Percentiles rank a stretch among this genome's conserved stretches.
phyloP scores from a whole-genome alignment of 1,140 invertebrate genomes.

The Pogonomyrmex californicus region DNA sequence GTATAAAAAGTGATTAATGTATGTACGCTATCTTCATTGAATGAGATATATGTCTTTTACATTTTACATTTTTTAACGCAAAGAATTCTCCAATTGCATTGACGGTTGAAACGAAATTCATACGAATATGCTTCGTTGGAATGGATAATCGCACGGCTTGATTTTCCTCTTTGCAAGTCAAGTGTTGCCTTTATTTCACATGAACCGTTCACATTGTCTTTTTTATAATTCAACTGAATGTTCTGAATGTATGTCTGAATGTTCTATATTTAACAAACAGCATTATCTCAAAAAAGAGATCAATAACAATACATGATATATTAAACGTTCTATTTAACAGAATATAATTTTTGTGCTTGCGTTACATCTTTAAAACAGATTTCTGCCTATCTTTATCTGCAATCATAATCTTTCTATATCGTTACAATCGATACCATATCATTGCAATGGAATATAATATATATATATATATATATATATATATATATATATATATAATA shows the following conservation, averaged over 20 bases:
- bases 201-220: neutral
- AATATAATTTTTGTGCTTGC: neutral
- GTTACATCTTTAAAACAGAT: neutral
- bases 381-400: neutral
- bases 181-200: neutral
- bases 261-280: neutral
- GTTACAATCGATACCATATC: neutral
- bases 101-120: conserved; percentile 44
- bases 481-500: neutral
- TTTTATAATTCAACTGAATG: neutral
- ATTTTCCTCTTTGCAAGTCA: conserved; percentile 57
- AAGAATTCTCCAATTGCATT: neutral
- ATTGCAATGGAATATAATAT: conserved; percentile 6
- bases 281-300: neutral
- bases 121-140: conserved; percentile 42
- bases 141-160: conserved; percentile 54
- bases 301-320: neutral
- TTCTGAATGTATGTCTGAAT: too few relatives aligned
- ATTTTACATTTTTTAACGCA: conserved; percentile 17
- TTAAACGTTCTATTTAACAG: conserved; percentile 27
- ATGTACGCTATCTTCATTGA: neutral
- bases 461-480: too few relatives aligned
- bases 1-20: neutral
- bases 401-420: neutral
- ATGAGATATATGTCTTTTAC: neutral